Conservation (phyloP, 2,797 vertebrate species). For the Gastrophryne carolinensis region DNA sequence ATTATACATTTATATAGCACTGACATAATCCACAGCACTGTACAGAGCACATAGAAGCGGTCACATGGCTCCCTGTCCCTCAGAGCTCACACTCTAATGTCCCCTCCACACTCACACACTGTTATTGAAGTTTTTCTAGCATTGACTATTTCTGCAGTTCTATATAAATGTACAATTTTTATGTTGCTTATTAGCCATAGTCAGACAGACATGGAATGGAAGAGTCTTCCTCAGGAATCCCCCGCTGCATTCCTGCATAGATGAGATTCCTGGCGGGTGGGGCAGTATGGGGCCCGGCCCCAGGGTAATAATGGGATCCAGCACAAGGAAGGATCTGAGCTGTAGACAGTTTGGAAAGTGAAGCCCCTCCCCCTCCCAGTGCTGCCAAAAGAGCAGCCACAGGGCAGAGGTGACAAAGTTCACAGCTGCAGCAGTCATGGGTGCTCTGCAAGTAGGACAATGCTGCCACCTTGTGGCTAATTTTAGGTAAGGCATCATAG, state of each 20-base stretch:
- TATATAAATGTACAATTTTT: too few relatives aligned
- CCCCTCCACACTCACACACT: too few relatives aligned
- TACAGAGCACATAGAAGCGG: too few relatives aligned
- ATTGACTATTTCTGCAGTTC: too few relatives aligned
- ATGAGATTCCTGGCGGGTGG: constrained; percentile 64
- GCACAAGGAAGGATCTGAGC: constrained; percentile 61
- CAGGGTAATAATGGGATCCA: constrained; percentile 66
- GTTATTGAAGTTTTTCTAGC: too few relatives aligned
- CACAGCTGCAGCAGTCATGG: constrained; percentile 56
- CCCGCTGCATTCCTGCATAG: constrained; percentile 59
- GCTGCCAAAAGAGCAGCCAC: constrained; percentile 61
- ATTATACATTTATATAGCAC: too few relatives aligned
- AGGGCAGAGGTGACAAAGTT: constrained; percentile 69
- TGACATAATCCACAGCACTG: too few relatives aligned
- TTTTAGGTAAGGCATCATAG: background rate
- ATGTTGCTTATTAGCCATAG: too few relatives aligned
- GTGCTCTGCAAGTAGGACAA: background rate
- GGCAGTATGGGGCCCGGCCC: constrained; percentile 62
- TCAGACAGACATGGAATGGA: too few relatives aligned
- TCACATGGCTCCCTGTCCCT: too few relatives aligned
- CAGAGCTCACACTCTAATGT: too few relatives aligned
- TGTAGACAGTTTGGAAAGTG: constrained; percentile 61
- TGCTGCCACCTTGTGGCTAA: background rate
- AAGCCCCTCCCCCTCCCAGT: constrained; percentile 59
- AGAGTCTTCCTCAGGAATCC: constrained; percentile 48